These are phyloP conservation scores for Nasonia longicornis DNA, from an alignment of 1,140 invertebrate species.

Conservation along the genomic window DNA sequence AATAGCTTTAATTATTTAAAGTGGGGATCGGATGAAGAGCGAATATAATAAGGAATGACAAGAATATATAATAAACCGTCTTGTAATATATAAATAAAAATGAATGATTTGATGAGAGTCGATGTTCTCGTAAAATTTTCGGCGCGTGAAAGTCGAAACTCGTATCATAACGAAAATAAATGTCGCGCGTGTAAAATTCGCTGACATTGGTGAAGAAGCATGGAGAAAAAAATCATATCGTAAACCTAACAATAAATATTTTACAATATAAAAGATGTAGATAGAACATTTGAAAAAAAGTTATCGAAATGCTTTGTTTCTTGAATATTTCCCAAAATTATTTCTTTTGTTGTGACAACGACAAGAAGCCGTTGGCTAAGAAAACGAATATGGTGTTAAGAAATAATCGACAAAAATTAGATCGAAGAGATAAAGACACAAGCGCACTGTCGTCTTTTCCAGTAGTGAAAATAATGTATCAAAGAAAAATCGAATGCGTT, in stretches of 20 bases:
- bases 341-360: slow-evolving; percentile 44
- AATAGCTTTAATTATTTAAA: slow-evolving; percentile 69
- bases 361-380: slow-evolving; percentile 44
- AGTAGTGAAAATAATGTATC: slow-evolving; percentile 69
- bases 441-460: slow-evolving; percentile 61
- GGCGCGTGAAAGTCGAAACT: slow-evolving; percentile 49
- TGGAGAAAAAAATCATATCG: slow-evolving; percentile 68
- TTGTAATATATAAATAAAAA: slow-evolving; percentile 54
- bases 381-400: slow-evolving; percentile 48
- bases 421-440: slow-evolving; percentile 53
- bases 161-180: slow-evolving; percentile 19
- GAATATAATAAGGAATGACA: slow-evolving; percentile 2
- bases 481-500: slow-evolving; percentile 55
- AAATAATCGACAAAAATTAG: slow-evolving; percentile 49
- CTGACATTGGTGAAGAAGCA: slow-evolving; percentile 50
- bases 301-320: slow-evolving; percentile 49
- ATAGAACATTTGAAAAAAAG: slow-evolving; percentile 62
- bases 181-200: slow-evolving; percentile 46
- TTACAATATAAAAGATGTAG: slow-evolving; percentile 68
- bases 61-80: slow-evolving; percentile 49
- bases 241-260: slow-evolving; percentile 69
- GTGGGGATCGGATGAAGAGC: slow-evolving; percentile 31
- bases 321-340: slow-evolving; percentile 40
- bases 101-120: background rate
- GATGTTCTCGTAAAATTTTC: slow-evolving; percentile 47